These are phyloP conservation scores for Ataeniobius toweri DNA, from an alignment of 2,797 vertebrate genomes.

Conservation along the genomic window DNA sequence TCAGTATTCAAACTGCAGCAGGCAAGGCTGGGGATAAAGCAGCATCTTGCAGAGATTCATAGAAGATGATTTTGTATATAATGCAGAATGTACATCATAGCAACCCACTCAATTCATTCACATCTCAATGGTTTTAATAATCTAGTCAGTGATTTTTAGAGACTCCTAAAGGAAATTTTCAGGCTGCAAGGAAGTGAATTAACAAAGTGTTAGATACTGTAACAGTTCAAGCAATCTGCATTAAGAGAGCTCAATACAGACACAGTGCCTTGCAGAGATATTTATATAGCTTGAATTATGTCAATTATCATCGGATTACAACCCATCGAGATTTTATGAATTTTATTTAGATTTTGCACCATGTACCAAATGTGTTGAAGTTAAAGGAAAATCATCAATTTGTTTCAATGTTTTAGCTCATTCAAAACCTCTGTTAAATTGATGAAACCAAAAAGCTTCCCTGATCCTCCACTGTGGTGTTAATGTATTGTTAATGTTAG, in stretches of 20 bases:
- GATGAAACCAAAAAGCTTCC: no score
- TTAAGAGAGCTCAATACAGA: neutral
- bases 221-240: neutral
- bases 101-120: neutral
- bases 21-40: conserved; percentile 42
- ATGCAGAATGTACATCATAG: neutral
- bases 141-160: neutral
- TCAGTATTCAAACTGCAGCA: conserved; percentile 58
- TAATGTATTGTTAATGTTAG: no score
- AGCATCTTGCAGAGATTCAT: conserved; percentile 52
- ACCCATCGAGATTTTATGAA: neutral
- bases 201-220: neutral
- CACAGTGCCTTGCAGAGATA: neutral
- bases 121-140: neutral
- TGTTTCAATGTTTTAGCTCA: no score
- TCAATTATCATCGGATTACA: neutral
- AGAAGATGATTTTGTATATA: conserved; percentile 41
- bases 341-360: neutral
- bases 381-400: no score
- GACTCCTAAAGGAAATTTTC: neutral
- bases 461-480: no score
- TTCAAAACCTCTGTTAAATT: no score
- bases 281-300: neutral
- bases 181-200: neutral
- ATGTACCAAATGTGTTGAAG: no score